A percentile compares a stretch with the other conserved stretches of the same genome.
phyloP scores from a whole-genome alignment of 2,113 vertebrate genomes.

The Lasiurus cinereus region DNA sequence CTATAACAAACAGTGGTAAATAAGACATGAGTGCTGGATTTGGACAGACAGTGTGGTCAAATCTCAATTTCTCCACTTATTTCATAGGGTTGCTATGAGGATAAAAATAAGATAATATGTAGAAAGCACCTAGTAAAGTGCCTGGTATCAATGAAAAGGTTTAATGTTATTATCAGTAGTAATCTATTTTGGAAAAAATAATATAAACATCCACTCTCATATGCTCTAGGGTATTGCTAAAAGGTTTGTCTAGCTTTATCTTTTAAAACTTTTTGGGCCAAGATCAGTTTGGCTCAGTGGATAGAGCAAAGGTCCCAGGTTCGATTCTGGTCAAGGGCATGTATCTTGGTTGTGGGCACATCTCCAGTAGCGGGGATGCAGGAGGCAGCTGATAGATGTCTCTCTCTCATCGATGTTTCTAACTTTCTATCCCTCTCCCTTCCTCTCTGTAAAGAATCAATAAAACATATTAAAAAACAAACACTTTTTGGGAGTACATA shows the following conservation, averaged over 20 bases:
- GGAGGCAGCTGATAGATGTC: too few relatives aligned
- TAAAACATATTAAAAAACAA: too few relatives aligned
- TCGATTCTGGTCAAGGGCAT: too few relatives aligned
- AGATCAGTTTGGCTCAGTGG: too few relatives aligned
- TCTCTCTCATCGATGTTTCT: too few relatives aligned
- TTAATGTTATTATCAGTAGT: neutral
- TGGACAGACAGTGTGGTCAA: neutral
- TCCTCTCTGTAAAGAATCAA: too few relatives aligned
- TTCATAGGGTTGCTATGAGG: neutral
- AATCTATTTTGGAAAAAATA: conserved; percentile 1
- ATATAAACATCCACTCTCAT: conserved; percentile 2
- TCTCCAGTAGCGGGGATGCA: too few relatives aligned
- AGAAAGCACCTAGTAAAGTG: neutral
- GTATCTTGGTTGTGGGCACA: too few relatives aligned
- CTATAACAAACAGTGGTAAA: neutral
- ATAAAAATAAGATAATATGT: neutral
- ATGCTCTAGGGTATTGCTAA: neutral
- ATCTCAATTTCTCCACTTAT: neutral
- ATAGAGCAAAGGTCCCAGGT: too few relatives aligned
- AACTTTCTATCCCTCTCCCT: too few relatives aligned
- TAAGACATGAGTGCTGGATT: neutral
- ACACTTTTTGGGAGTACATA: neutral
- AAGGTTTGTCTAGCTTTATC: neutral
- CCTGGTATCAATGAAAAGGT: neutral
- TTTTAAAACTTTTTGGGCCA: neutral